Conservation (phyloP, 2,797 vertebrate genomes). For the Gambusia yucatana region DNA sequence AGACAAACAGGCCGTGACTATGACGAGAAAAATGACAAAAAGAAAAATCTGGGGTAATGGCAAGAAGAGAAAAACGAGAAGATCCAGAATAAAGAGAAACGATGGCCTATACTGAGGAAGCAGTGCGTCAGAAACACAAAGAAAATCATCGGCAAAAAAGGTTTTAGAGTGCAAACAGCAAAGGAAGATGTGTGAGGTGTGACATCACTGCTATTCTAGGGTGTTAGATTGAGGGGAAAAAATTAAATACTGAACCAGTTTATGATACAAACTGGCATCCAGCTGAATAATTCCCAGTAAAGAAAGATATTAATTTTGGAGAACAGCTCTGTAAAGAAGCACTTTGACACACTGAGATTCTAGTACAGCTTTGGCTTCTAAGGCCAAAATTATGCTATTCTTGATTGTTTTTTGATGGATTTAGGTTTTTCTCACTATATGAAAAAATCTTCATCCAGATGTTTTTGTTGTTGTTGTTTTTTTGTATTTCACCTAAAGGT, state of each 20-base stretch:
- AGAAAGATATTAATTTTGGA: not conserved
- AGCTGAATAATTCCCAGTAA: not conserved
- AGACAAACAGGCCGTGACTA: not conserved
- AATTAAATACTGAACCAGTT: slow-evolving; percentile 1
- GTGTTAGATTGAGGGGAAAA: slow-evolving; percentile 8
- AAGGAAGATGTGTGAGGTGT: not conserved
- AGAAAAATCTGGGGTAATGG: not conserved
- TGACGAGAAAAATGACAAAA: not conserved
- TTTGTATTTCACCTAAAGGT: not conserved
- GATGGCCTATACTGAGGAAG: slow-evolving; percentile 2
- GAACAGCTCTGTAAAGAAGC: not conserved
- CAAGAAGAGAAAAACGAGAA: not conserved
- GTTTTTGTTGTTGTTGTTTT: not conserved
- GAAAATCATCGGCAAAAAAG: not conserved
- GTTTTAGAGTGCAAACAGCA: not conserved
- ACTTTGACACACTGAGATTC: not conserved
- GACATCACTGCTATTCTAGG: slow-evolving; percentile 4
- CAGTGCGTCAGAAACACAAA: not conserved
- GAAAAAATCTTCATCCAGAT: not conserved
- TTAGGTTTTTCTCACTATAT: not conserved
- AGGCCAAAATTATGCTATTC: not conserved
- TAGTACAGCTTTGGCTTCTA: not conserved
- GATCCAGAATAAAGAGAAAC: not conserved
- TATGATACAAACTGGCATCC: not conserved
- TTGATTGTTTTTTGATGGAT: not conserved